A percentile compares a stretch with the other conserved stretches of the same genome.
phyloP scores from a whole-genome alignment of 2,113 vertebrate genomes.

The Phycodurus eques region DNA sequence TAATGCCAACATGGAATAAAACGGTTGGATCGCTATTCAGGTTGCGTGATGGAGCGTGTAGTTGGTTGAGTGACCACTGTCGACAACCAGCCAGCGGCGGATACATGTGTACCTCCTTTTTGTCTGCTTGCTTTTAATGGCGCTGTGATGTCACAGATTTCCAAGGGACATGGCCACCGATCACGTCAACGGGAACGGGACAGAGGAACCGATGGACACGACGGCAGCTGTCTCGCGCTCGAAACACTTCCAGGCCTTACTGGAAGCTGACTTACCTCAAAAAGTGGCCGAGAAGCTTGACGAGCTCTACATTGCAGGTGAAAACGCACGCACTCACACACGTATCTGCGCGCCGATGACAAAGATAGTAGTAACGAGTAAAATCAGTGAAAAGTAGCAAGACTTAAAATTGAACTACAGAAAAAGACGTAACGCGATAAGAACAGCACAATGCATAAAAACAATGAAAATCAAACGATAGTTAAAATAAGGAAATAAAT shows the following conservation, averaged over 20 bases:
- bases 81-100: too few species aligned
- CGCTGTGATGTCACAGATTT: slow-evolving; percentile 75
- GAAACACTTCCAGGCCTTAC: slow-evolving; percentile 90
- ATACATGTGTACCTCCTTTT: too few species aligned
- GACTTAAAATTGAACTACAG: neutral
- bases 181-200: slow-evolving; percentile 97
- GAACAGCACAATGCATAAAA: neutral
- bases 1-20: too few species aligned
- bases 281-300: slow-evolving; percentile 98
- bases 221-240: slow-evolving; percentile 85
- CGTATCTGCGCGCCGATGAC: neutral
- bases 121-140: neutral
- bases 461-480: too few species aligned
- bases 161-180: slow-evolving; percentile 95
- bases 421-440: too few species aligned
- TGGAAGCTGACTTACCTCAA: slow-evolving; percentile 94
- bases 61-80: too few species aligned
- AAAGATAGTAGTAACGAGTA: too few species aligned
- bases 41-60: too few species aligned
- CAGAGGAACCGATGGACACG: slow-evolving; percentile 97
- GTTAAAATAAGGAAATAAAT: too few species aligned
- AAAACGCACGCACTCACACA: slow-evolving; percentile 35
- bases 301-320: slow-evolving; percentile 98
- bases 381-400: neutral
- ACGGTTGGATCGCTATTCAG: too few species aligned